Conservation (phyloP, 1,140 invertebrate genomes). For the Hycleus phaleratus region DNA sequence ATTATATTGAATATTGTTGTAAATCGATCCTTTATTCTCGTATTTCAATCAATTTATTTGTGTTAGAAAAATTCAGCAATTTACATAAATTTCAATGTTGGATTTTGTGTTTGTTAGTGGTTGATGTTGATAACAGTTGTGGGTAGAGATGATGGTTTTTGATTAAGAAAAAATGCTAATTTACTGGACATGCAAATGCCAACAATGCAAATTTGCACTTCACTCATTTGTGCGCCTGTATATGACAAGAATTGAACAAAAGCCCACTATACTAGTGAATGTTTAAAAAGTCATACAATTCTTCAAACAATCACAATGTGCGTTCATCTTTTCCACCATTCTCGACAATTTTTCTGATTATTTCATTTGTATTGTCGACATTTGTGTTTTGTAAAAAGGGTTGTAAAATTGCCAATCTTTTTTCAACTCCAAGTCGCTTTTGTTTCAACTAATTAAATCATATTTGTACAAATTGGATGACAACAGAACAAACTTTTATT, state of each 20-base stretch:
- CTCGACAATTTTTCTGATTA: no score
- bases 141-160: no score
- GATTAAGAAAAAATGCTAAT: conserved; percentile 13
- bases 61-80: no score
- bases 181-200: conserved; percentile 16
- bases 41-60: no score
- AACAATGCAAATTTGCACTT: conserved; percentile 19
- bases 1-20: no score
- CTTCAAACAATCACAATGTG: no score
- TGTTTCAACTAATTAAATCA: conserved; percentile 12
- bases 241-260: conserved; percentile 8
- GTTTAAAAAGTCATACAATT: conserved; percentile 2
- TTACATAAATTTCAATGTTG: no score
- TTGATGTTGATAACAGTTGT: no score
- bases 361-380: conserved; percentile 8
- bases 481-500: no score
- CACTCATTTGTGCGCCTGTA: conserved; percentile 1
- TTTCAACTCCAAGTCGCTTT: not conserved
- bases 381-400: conserved; percentile 3
- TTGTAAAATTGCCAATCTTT: conserved; percentile 2
- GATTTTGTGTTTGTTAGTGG: no score
- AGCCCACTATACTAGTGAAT: not conserved
- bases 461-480: conserved; percentile 6
- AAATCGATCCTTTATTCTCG: no score
- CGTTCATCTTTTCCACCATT: no score